Conservation (phyloP, 2,113 vertebrate genomes). For the Alectura lathami region DNA sequence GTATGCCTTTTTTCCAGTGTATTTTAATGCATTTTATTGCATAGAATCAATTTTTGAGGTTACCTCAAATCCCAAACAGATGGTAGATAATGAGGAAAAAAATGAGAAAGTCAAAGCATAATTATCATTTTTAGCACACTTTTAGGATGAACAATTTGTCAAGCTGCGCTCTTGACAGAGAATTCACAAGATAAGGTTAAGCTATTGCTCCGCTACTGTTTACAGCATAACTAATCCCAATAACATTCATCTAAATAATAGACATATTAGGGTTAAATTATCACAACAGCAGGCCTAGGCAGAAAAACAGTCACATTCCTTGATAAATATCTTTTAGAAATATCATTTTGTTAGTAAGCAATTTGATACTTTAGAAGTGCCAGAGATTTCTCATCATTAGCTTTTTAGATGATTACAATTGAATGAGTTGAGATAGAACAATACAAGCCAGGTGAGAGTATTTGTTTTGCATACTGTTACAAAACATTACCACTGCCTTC, state of each 20-base stretch:
- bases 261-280: background rate
- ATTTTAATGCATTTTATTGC: slow-evolving; percentile 24
- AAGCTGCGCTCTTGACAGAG: background rate
- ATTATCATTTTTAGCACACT: slow-evolving; percentile 14
- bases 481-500: background rate
- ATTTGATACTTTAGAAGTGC: background rate
- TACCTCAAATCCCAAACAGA: slow-evolving; percentile 45
- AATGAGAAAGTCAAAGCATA: background rate
- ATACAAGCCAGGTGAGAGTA: background rate
- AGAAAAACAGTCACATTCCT: background rate
- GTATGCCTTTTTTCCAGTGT: background rate
- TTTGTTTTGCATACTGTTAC: background rate
- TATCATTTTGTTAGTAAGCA: background rate
- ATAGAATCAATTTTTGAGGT: slow-evolving; percentile 3
- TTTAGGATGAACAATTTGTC: slow-evolving; percentile 30
- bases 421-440: background rate
- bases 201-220: background rate
- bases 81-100: slow-evolving; percentile 54
- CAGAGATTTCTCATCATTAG: background rate
- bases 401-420: background rate
- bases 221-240: background rate
- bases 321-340: background rate
- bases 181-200: slow-evolving; percentile 11
- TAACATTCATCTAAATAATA: background rate
- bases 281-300: background rate